These are phyloP conservation scores for Mus caroli DNA, from an alignment of 2,797 vertebrate genomes.

Conservation along the genomic window DNA sequence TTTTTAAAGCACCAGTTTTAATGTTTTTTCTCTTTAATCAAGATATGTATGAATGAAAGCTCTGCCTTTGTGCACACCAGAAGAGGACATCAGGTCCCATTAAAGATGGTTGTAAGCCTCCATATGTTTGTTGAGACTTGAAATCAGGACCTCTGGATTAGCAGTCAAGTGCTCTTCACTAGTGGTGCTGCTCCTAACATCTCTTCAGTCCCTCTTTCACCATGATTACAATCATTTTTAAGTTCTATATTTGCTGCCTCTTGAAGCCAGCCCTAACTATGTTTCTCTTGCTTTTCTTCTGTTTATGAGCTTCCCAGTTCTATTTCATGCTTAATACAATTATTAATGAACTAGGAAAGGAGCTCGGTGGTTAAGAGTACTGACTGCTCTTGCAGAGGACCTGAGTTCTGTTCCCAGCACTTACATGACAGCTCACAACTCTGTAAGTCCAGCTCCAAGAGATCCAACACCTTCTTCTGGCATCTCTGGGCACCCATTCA, in stretches of 20 bases:
- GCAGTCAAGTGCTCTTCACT: neutral
- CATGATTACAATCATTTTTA: conserved; percentile 45
- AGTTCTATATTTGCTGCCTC: neutral
- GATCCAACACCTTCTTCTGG: too few species aligned
- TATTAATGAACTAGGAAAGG: neutral
- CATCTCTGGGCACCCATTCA: neutral
- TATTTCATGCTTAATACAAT: conserved; percentile 6
- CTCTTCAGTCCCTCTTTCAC: neutral
- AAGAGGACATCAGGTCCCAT: neutral
- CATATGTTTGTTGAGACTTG: neutral
- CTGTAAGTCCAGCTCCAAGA: neutral
- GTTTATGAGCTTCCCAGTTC: conserved; percentile 40
- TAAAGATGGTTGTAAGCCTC: neutral
- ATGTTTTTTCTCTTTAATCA: neutral
- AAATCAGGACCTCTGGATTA: neutral
- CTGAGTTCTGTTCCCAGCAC: neutral
- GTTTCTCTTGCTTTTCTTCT: conserved; percentile 10
- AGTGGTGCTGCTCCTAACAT: neutral
- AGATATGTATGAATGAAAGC: neutral
- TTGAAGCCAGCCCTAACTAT: neutral
- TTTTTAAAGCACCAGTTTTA: neutral
- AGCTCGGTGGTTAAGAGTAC: neutral
- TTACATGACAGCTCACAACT: neutral
- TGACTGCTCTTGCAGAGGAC: neutral
- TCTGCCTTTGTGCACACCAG: neutral